Conservation (phyloP, 2,113 vertebrate species). For the Puma concolor region DNA sequence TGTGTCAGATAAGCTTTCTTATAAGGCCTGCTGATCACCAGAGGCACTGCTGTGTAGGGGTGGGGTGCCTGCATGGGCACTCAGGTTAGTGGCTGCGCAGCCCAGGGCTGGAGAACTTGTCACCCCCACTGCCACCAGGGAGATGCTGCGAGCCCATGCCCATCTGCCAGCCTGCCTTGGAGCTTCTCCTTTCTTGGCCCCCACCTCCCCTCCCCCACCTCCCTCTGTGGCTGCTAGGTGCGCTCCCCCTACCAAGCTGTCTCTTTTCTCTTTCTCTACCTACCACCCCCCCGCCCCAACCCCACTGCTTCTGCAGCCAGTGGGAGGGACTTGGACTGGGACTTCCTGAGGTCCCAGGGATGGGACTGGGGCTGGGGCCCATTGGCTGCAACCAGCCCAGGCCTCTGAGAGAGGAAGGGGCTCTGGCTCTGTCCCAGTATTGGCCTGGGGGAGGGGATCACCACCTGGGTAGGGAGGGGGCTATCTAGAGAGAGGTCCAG, state of each 20-base stretch:
- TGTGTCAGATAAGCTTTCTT: too few relatives aligned
- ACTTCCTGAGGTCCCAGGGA: conserved; percentile 82
- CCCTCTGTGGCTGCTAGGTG: conserved; percentile 62
- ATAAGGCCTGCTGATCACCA: conserved; percentile 12
- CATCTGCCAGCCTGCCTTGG: conserved; percentile 57
- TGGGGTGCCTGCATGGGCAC: conserved; percentile 70
- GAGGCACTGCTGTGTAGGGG: conserved; percentile 42
- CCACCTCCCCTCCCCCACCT: conserved; percentile 44
- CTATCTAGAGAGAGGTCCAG: conserved; percentile 45
- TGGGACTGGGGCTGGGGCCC: conserved; percentile 77
- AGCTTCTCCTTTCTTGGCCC: conserved; percentile 73
- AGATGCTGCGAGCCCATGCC: conserved; percentile 31
- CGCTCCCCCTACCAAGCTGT: conserved; percentile 77
- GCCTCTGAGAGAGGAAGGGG: conserved; percentile 67
- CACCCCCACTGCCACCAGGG: conserved; percentile 29
- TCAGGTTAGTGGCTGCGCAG: conserved; percentile 72
- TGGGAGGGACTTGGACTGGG: conserved; percentile 80
- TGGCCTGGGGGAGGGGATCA: conserved; percentile 62
- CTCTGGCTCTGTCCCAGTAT: conserved; percentile 38
- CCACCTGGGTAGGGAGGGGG: conserved; percentile 55
- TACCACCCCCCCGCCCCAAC: background rate
- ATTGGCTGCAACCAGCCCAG: conserved; percentile 72
- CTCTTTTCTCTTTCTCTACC: conserved; percentile 61
- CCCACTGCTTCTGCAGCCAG: conserved; percentile 77
- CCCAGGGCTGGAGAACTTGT: conserved; percentile 54